phyloP scores from a whole-genome alignment of 1,140 invertebrate species.

The Megalopta genalis region DNA sequence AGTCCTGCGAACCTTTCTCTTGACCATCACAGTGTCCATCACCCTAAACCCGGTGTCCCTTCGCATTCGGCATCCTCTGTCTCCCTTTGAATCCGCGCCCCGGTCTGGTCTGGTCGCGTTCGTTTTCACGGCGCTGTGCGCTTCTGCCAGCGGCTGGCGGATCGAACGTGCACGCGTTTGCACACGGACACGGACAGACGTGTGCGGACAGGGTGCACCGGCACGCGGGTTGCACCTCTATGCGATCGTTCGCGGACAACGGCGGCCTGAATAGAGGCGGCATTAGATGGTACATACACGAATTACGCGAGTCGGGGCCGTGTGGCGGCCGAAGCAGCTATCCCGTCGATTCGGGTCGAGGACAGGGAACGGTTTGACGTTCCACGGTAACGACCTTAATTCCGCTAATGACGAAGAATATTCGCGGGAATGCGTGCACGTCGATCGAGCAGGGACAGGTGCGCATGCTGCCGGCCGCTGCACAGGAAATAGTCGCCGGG shows the following conservation, averaged over 20 bases:
- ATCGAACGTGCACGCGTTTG: neutral
- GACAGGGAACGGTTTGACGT: conserved; percentile 2
- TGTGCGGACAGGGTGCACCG: too few species aligned
- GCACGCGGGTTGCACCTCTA: neutral
- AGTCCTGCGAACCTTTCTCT: too few species aligned
- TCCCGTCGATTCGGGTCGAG: conserved; percentile 19
- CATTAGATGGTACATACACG: neutral
- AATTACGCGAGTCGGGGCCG: neutral
- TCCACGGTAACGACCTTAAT: conserved; percentile 28
- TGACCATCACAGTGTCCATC: too few species aligned
- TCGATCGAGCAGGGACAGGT: too few species aligned
- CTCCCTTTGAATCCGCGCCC: conserved; percentile 16
- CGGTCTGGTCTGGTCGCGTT: conserved; percentile 38
- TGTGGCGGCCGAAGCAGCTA: neutral
- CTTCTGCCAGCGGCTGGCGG: neutral
- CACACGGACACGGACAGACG: neutral
- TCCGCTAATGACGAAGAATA: conserved; percentile 10
- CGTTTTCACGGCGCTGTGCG: conserved; percentile 45
- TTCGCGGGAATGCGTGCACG: conserved; percentile 7
- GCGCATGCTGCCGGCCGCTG: too few species aligned
- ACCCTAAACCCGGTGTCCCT: too few species aligned
- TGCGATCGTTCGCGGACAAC: neutral
- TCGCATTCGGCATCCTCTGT: neutral
- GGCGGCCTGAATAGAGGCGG: neutral
- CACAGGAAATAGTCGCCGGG: too few species aligned